phyloP scores from a whole-genome alignment of 2,797 vertebrate species.

The Diglossa cyanea region DNA sequence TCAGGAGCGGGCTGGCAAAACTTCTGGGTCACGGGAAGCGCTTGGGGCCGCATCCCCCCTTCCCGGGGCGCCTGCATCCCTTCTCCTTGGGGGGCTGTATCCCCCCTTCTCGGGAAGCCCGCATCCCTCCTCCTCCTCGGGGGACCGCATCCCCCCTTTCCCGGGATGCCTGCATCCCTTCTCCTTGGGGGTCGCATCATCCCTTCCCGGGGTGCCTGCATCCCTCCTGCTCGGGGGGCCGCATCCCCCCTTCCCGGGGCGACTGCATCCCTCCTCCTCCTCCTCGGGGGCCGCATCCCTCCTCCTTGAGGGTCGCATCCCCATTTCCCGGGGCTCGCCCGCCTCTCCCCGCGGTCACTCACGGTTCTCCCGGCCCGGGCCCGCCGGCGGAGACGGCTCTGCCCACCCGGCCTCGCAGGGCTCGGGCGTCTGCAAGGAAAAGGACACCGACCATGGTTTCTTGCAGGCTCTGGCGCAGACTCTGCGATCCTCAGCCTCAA shows the following conservation, averaged over 20 bases:
- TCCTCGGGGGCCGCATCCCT: neutral
- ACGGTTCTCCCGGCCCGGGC: neutral
- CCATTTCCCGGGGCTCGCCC: neutral
- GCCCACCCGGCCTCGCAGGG: neutral
- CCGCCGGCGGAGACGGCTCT: neutral
- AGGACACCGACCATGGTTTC: neutral
- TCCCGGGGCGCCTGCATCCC: no score
- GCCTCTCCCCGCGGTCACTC: neutral
- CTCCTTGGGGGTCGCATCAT: neutral
- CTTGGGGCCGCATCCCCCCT: neutral
- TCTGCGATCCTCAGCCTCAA: neutral
- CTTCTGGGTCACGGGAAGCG: neutral
- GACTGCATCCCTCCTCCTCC: neutral
- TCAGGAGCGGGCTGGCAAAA: conserved; percentile 5
- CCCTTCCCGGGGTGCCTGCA: neutral
- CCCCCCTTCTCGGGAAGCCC: neutral
- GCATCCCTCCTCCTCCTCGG: neutral
- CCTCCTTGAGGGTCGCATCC: no score
- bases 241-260: neutral
- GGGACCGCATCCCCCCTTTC: neutral
- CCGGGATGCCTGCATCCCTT: no score
- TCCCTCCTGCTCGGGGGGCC: neutral
- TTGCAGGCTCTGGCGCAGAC: neutral
- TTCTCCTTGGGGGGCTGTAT: neutral
- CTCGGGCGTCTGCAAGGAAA: neutral